phyloP scores from a whole-genome alignment of 2,888 invertebrate genomes.

The Deilephila porcellus region DNA sequence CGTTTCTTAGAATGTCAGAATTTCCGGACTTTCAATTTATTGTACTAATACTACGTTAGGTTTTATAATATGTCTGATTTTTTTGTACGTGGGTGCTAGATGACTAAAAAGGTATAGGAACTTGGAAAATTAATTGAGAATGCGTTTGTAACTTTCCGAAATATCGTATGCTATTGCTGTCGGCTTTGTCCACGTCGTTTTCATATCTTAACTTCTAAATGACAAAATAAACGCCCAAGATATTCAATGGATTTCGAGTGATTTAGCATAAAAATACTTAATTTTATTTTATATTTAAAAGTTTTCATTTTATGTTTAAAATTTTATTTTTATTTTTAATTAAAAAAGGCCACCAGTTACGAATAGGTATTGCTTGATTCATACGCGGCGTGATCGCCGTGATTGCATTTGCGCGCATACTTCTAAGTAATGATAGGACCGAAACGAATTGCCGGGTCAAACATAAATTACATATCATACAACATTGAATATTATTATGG shows the following conservation, averaged over 20 bases:
- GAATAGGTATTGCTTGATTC: background rate
- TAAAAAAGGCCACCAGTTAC: background rate
- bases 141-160: too few relatives aligned
- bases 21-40: background rate
- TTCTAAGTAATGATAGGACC: slow-evolving; percentile 17
- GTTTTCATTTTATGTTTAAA: too few relatives aligned
- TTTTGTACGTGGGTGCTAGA: background rate
- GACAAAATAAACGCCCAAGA: too few relatives aligned
- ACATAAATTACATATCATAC: slow-evolving; percentile 7
- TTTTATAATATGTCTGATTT: background rate
- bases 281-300: too few relatives aligned
- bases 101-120: too few relatives aligned
- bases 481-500: slow-evolving; percentile 8
- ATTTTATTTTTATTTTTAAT: background rate
- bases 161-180: too few relatives aligned
- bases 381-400: background rate
- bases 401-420: background rate
- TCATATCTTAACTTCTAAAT: too few relatives aligned
- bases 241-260: too few relatives aligned
- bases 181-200: too few relatives aligned
- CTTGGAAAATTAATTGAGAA: too few relatives aligned
- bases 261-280: too few relatives aligned
- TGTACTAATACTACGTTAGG: too few relatives aligned
- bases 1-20: background rate
- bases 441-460: slow-evolving; percentile 12